phyloP scores from a whole-genome alignment of 2,113 vertebrate genomes.

The Epinephelus cyanopodus region DNA sequence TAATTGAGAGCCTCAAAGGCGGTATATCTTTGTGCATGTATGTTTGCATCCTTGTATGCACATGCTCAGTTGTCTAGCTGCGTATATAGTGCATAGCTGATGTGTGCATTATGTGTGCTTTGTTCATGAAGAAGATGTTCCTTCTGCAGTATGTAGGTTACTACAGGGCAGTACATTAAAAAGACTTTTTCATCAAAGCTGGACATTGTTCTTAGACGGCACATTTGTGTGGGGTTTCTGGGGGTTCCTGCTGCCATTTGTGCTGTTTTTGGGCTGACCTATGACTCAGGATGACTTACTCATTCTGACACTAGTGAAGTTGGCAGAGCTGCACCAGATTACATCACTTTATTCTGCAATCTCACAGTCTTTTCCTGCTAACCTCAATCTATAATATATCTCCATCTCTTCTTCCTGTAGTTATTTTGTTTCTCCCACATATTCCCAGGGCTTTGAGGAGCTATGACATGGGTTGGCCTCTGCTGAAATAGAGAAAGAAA shows the following conservation, averaged over 20 bases:
- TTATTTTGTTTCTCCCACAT: not conserved
- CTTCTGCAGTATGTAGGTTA: not conserved
- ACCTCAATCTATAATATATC: not conserved
- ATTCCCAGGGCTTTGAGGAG: not conserved
- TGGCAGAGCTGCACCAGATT: slow-evolving; percentile 15
- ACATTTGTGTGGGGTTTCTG: slow-evolving; percentile 46
- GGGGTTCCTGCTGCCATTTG: slow-evolving; percentile 34
- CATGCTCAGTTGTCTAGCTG: slow-evolving; percentile 22
- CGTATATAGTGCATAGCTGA: slow-evolving; percentile 2
- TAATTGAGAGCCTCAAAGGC: slow-evolving; percentile 61
- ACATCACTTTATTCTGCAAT: slow-evolving; percentile 1
- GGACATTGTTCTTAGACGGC: slow-evolving; percentile 41
- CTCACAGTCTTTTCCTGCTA: not conserved
- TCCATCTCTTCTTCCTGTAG: not conserved
- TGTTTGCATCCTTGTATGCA: slow-evolving; percentile 41
- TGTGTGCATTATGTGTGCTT: slow-evolving; percentile 26
- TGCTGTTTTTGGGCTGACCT: slow-evolving; percentile 36
- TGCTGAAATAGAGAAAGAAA: not conserved
- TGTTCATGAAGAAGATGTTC: slow-evolving; percentile 20
- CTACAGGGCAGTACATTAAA: slow-evolving; percentile 4
- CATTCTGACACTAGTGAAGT: slow-evolving; percentile 16
- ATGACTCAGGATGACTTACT: slow-evolving; percentile 39
- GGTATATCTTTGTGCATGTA: slow-evolving; percentile 32
- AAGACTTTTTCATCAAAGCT: slow-evolving; percentile 23
- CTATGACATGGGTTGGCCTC: not conserved